phyloP scores from a whole-genome alignment of 2,113 vertebrate species.

The Etia nguti region DNA sequence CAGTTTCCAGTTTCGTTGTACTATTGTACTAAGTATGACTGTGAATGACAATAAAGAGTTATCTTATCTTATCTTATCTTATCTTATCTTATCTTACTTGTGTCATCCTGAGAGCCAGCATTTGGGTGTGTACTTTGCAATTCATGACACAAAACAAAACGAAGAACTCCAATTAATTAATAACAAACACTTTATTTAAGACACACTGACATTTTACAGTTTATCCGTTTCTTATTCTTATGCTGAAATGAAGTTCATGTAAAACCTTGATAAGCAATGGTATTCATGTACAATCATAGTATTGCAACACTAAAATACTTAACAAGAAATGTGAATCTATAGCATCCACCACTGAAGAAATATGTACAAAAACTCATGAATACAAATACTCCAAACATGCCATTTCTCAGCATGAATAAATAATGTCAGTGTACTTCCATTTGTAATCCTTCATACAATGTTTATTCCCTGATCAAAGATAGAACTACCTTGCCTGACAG shows the following conservation, averaged over 20 bases:
- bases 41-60: background rate
- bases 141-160: background rate
- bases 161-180: background rate
- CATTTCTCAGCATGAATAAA: constrained; percentile 34
- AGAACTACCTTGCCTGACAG: background rate
- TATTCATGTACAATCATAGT: background rate
- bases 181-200: constrained; percentile 61
- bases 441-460: background rate
- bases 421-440: background rate
- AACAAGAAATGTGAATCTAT: background rate
- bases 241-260: constrained; percentile 1
- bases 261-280: background rate
- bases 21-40: background rate
- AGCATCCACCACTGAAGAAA: background rate
- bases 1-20: background rate
- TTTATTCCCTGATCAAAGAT: constrained; percentile 10
- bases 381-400: constrained; percentile 4
- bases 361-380: constrained; percentile 9
- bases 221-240: background rate
- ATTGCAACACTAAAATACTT: constrained; percentile 13
- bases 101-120: background rate
- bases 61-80: background rate
- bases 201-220: constrained; percentile 31
- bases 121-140: background rate
- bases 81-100: background rate